phyloP scores from a whole-genome alignment of 2,888 invertebrate genomes.

The Deroplatys truncata region DNA sequence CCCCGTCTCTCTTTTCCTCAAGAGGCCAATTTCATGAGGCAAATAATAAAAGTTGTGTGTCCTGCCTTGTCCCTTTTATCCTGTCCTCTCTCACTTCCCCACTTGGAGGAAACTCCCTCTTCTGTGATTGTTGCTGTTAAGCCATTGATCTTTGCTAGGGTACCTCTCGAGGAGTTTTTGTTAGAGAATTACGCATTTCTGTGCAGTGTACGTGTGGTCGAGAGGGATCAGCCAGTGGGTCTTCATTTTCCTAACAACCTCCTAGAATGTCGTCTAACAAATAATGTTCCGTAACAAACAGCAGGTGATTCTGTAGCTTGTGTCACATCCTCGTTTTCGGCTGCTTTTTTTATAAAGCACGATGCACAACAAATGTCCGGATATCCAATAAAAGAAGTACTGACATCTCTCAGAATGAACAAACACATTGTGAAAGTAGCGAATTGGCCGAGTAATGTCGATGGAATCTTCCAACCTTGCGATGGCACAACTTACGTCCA shows the following conservation, averaged over 20 bases:
- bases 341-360: background rate
- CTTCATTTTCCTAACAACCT: background rate
- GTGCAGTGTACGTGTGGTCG: background rate
- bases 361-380: background rate
- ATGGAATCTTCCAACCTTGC: too few species aligned
- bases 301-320: background rate
- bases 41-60: conserved; percentile 6
- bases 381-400: too few species aligned
- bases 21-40: background rate
- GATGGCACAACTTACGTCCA: too few species aligned
- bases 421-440: too few species aligned
- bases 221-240: background rate
- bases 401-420: too few species aligned
- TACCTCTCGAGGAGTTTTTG: background rate
- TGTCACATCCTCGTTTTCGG: background rate
- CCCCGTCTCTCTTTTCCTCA: background rate
- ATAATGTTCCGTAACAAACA: background rate
- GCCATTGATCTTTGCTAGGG: background rate
- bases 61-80: background rate
- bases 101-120: background rate
- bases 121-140: background rate
- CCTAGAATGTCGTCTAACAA: background rate
- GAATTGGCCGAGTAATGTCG: too few species aligned
- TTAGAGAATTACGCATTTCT: background rate
- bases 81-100: background rate